Base-by-base conservation (phyloP, 2,888 invertebrate species). In the Chymomyza fuscimana region DNA sequence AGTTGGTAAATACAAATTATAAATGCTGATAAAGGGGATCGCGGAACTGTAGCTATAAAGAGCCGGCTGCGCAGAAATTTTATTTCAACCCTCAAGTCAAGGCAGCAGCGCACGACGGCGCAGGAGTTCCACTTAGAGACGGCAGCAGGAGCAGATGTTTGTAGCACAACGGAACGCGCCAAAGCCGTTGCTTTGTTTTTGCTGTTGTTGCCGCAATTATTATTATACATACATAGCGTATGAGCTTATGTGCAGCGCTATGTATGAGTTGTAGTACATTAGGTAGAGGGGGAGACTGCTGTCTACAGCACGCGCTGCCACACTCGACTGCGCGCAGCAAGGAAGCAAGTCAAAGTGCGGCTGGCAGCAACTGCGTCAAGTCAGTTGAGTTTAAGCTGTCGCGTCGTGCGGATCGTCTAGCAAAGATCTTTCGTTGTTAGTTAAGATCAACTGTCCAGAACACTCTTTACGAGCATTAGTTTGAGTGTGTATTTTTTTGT, bases 101-200 rank as follows among this genome's bases (percentile, higher is more conserved):
- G n/a, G n/a, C n/a, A 59, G 32, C 32, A 32, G 32, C 32, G 77
- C 78, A 76, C 77, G 79, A 74, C 77, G 76, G 74, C 74, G 73
- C 61, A 63, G 29, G 19, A 54, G 54, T 16, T 16, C 54, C 54
- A 46, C 40, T 46, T 12, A 46, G 40, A 10, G 40, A 40, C 56
- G 54, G 65, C 63, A 65, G 72, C 78, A 89, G 89, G 85, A 89
- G 90, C 90, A 90, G 90, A 90, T 90, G 90, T 90, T 90, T 89
- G 79, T 79, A 80, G 72, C 76, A 69, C 67, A 89, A 86, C 73
- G 90, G 85, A 89, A 89, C 89, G 89, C 90, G 89, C 90, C 89
- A 89, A 90, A 82, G 85, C 63, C 62, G 69, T 74, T 74, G 77
- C 74, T 73, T 76, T 80, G 64, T 62, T 64, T 67, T 75, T 58